Percentiles rank a stretch among this genome's conserved stretches.
Conservation (phyloP, 2,888 invertebrate genomes). For the Plebejus argus region DNA sequence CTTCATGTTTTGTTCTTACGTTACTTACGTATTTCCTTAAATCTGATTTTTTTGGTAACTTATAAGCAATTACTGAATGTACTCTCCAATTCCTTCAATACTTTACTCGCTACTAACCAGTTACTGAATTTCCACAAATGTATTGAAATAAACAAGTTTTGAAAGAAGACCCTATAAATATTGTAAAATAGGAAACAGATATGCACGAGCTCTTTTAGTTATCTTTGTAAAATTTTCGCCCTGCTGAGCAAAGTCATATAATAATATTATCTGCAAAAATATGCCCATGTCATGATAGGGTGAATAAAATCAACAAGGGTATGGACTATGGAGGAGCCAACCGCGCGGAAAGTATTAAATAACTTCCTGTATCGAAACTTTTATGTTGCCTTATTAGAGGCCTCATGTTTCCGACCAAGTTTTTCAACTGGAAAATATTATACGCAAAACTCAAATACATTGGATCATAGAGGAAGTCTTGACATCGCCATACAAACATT, state of each 20-base stretch:
- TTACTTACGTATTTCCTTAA: no score
- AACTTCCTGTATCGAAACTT: slow-evolving; percentile 16
- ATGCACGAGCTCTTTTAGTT: not conserved
- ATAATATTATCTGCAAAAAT: slow-evolving; percentile 11
- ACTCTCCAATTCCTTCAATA: no score
- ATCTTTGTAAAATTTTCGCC: not conserved
- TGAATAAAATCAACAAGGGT: slow-evolving; percentile 21
- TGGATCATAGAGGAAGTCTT: no score
- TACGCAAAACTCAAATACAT: not conserved
- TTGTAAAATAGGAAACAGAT: no score
- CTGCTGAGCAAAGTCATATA: not conserved
- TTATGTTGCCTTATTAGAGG: slow-evolving; percentile 6
- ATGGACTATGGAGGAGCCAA: not conserved
- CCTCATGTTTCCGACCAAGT: not conserved
- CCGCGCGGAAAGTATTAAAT: not conserved
- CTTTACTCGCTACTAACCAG: no score
- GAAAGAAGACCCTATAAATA: no score
- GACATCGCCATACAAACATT: not conserved
- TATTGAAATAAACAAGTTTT: no score
- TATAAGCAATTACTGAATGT: no score
- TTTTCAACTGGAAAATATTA: slow-evolving; percentile 5
- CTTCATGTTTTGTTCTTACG: no score
- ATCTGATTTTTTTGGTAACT: no score
- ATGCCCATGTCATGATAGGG: slow-evolving; percentile 14
- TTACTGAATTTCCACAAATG: no score